A percentile compares a stretch with the other conserved stretches of the same genome.
These are phyloP conservation scores for Lagodon rhomboides DNA, from an alignment of 2,797 vertebrate genomes.

Conservation along the genomic window DNA sequence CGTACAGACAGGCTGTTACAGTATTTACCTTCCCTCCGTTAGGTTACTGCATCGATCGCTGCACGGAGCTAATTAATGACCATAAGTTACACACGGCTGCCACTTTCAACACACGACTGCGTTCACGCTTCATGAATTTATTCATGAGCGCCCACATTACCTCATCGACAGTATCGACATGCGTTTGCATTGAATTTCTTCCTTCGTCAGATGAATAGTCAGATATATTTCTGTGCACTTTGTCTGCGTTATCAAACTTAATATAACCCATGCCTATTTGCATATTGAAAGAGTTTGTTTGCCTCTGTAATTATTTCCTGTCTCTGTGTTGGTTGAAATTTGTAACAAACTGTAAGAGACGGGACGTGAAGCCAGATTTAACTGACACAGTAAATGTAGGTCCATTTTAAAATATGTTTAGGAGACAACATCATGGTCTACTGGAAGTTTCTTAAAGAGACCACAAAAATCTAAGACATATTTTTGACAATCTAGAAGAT, in stretches of 20 bases:
- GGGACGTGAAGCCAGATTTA: neutral
- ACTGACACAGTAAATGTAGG: neutral
- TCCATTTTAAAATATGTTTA: neutral
- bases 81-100: neutral
- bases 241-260: neutral
- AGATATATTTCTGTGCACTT: slow-evolving; percentile 2
- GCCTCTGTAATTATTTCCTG: neutral
- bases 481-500: too few species aligned
- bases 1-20: slow-evolving; percentile 1
- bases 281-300: neutral
- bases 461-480: too few species aligned
- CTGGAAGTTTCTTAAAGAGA: too few species aligned
- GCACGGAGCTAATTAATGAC: slow-evolving; percentile 39
- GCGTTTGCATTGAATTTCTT: slow-evolving; percentile 24
- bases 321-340: neutral
- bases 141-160: slow-evolving; percentile 34
- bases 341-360: neutral
- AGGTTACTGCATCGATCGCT: neutral
- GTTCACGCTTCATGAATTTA: slow-evolving; percentile 44
- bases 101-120: slow-evolving; percentile 15
- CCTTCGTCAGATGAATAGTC: neutral
- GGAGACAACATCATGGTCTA: neutral
- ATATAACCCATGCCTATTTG: neutral
- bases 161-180: neutral
- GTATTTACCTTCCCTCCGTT: neutral